Evolutionary conservation across 2,113 vertebrate species (phyloP).

Genomic region (Clarias macrocephalus): DNA sequence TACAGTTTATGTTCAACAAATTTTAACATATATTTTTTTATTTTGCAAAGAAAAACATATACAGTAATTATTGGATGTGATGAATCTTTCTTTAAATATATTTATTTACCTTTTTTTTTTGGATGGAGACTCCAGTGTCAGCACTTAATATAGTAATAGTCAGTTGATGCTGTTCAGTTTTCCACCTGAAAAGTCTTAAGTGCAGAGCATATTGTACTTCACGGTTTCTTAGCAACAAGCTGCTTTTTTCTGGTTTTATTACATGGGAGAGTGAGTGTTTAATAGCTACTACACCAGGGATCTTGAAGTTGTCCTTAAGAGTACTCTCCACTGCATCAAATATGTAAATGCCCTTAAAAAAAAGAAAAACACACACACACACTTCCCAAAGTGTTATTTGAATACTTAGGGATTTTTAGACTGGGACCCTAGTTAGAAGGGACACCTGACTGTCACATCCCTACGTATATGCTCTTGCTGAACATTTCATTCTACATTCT

Average conservation of each 20-base stretch:
- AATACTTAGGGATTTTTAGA: neutral
- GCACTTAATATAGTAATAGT: neutral
- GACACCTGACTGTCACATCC: neutral
- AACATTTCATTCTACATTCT: neutral
- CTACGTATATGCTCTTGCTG: neutral
- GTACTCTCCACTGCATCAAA: neutral
- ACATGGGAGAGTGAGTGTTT: neutral
- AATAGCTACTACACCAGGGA: neutral
- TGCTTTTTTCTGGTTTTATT: neutral
- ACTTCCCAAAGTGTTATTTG: neutral
- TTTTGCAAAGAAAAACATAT: neutral
- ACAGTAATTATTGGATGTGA: neutral
- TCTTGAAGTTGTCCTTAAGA: neutral
- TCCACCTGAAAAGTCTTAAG: neutral
- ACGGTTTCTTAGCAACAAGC: neutral
- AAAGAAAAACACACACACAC: too few relatives aligned
- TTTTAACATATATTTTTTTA: neutral
- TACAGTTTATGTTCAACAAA: neutral
- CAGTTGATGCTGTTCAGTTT: neutral
- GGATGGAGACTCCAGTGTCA: neutral
- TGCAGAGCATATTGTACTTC: neutral
- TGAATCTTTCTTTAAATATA: neutral
- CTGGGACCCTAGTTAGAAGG: neutral
- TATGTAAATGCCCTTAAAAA: neutral
- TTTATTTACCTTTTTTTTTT: neutral